phyloP scores from a whole-genome alignment of 2,113 vertebrate genomes.

The Puma concolor region DNA sequence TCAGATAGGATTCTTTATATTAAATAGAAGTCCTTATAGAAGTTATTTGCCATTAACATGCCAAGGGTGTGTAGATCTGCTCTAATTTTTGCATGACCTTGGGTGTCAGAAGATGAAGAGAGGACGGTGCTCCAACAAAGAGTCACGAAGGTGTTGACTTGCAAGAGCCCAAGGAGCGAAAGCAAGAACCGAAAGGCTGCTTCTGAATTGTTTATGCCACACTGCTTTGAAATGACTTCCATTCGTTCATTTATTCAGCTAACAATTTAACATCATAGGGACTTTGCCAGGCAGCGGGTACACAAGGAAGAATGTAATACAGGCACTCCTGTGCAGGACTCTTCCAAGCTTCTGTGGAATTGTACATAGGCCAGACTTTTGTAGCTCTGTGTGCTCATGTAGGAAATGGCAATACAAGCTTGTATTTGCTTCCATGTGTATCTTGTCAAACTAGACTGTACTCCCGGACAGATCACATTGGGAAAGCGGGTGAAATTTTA shows the following conservation, averaged over 20 bases:
- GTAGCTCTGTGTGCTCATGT: neutral
- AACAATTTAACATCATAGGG: neutral
- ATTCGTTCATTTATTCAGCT: neutral
- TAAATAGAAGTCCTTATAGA: neutral
- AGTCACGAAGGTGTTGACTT: neutral
- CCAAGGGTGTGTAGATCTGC: neutral
- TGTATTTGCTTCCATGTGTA: neutral
- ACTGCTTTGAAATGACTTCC: neutral
- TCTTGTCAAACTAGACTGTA: neutral
- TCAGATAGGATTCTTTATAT: neutral
- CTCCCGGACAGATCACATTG: neutral
- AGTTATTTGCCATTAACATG: neutral
- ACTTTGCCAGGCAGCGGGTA: neutral
- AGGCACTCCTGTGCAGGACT: neutral
- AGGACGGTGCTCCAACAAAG: neutral
- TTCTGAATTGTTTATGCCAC: neutral
- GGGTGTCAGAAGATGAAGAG: neutral
- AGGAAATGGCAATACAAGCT: neutral
- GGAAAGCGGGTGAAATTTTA: neutral
- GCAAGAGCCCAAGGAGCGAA: neutral
- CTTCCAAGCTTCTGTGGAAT: neutral
- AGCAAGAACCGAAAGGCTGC: neutral
- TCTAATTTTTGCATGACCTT: neutral
- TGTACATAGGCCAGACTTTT: neutral
- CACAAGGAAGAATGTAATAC: neutral